Percentiles rank a stretch among this genome's conserved stretches.
Conservation (phyloP, 2,797 vertebrate genomes). For the Sebastiscus albofasciatus region DNA sequence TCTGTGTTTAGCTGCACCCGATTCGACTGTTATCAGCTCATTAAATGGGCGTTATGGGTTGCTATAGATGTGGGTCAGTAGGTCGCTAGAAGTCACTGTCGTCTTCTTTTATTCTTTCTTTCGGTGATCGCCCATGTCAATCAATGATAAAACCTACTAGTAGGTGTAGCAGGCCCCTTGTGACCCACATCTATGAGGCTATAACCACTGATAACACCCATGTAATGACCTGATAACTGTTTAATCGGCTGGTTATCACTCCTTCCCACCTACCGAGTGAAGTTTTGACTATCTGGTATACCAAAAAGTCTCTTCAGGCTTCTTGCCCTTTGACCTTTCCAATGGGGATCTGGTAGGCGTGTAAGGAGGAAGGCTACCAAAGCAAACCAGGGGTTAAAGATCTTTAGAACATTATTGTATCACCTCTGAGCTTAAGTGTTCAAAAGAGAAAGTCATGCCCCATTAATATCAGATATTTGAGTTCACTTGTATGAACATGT, state of each 20-base stretch:
- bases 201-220: neutral
- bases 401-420: no score
- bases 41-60: neutral
- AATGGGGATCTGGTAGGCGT: neutral
- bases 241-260: no score
- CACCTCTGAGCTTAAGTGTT: neutral
- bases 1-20: neutral
- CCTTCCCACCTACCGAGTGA: neutral
- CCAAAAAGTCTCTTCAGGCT: neutral
- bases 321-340: conserved; percentile 27
- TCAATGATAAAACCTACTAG: no score
- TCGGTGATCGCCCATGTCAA: neutral
- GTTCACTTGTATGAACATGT: neutral
- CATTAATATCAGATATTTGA: neutral
- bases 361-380: neutral
- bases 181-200: neutral
- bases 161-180: neutral
- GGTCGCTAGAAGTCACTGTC: neutral
- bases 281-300: neutral
- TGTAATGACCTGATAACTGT: neutral
- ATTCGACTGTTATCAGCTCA: neutral
- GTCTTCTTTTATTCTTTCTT: neutral
- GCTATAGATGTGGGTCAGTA: neutral
- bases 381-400: conserved; percentile 6
- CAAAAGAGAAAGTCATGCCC: neutral